phyloP scores from a whole-genome alignment of 1,140 invertebrate species.

The Orius laevigatus region DNA sequence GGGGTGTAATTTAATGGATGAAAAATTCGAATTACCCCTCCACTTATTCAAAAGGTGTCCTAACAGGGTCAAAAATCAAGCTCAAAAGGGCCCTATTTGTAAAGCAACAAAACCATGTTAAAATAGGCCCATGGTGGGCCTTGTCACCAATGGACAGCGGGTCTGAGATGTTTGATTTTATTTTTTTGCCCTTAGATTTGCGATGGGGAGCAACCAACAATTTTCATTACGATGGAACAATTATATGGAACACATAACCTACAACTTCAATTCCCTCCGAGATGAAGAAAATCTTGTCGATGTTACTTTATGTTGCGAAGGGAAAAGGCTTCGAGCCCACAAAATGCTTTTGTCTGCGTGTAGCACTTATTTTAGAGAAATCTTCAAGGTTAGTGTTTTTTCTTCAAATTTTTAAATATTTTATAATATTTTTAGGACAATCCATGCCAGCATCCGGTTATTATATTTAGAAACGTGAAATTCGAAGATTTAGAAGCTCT shows the following conservation, averaged over 20 bases:
- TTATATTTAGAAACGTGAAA: conserved; percentile 70
- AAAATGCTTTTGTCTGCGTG: conserved; percentile 73
- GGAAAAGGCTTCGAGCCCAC: conserved; percentile 62
- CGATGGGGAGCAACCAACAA: conserved; percentile 41
- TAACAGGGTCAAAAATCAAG: no score
- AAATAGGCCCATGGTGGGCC: no score
- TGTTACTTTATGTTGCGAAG: conserved; percentile 71
- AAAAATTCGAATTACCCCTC: no score
- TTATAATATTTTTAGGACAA: conserved; percentile 40
- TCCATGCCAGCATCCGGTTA: conserved; percentile 69
- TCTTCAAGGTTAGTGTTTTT: conserved; percentile 41
- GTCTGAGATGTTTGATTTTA: no score
- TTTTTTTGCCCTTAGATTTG: conserved; percentile 9
- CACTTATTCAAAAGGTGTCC: no score
- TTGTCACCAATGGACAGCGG: no score
- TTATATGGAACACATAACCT: conserved; percentile 53
- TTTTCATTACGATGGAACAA: conserved; percentile 64
- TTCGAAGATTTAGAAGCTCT: conserved; percentile 64
- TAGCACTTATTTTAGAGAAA: conserved; percentile 65
- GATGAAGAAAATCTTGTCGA: conserved; percentile 67
- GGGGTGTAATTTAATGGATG: no score
- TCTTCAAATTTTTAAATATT: conserved; percentile 2
- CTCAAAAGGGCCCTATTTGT: no score
- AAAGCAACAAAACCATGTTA: no score
- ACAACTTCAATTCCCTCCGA: conserved; percentile 57